phyloP scores from a whole-genome alignment of 2,113 vertebrate species.

The Sinocyclocheilus anshuiensis region DNA sequence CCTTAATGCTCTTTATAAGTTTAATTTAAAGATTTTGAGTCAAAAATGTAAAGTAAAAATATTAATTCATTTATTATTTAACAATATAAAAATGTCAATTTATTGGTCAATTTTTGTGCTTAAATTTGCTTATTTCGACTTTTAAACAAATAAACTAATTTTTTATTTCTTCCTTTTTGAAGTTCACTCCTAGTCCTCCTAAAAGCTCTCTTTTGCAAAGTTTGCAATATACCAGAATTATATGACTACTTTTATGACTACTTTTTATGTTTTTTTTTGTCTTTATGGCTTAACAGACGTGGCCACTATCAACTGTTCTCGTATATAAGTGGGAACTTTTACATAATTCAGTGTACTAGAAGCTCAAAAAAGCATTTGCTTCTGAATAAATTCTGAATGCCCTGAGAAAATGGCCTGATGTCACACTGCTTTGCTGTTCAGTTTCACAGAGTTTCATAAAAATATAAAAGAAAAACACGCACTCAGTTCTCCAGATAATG shows the following conservation, averaged over 20 bases:
- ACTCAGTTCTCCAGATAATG: slow-evolving; percentile 33
- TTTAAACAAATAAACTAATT: background rate
- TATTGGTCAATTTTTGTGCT: background rate
- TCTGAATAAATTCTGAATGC: background rate
- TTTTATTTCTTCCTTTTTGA: background rate
- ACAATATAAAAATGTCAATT: too few relatives aligned
- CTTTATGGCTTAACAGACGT: background rate
- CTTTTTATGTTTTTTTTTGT: background rate
- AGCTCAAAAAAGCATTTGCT: background rate
- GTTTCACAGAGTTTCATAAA: slow-evolving; percentile 26
- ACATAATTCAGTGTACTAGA: background rate
- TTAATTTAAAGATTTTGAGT: too few relatives aligned
- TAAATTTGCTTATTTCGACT: background rate
- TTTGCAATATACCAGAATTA: background rate
- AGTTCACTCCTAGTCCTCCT: background rate
- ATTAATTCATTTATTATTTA: too few relatives aligned
- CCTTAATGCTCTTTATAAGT: too few relatives aligned
- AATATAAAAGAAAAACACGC: slow-evolving; percentile 17
- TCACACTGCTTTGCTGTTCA: slow-evolving; percentile 8
- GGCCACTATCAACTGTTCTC: background rate
- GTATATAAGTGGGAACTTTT: background rate
- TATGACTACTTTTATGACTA: background rate
- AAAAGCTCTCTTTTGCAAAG: background rate
- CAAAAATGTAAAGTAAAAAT: too few relatives aligned
- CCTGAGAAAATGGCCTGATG: background rate